These are phyloP conservation scores for Distichodus sexfasciatus DNA, from an alignment of 2,797 vertebrate genomes.

Conservation along the genomic window DNA sequence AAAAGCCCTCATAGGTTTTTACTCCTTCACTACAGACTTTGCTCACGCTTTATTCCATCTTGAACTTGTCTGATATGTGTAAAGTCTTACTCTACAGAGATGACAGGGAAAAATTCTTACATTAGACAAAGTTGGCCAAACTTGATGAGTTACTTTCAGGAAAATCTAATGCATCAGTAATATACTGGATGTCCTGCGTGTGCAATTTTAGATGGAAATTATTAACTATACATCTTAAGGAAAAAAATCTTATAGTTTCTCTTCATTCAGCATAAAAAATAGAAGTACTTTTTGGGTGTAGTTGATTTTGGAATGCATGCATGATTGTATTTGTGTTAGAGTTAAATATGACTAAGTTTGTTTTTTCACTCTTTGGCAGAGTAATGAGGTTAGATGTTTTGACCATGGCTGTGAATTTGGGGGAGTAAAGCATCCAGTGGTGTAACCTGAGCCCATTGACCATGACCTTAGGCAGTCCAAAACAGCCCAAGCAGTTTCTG, in stretches of 20 bases:
- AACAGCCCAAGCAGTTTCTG: slow-evolving; percentile 52
- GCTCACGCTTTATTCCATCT: too few species aligned
- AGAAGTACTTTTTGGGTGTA: background rate
- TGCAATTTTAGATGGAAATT: too few species aligned
- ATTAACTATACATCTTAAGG: background rate
- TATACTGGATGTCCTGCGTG: too few species aligned
- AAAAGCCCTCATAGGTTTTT: too few species aligned
- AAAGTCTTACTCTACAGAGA: background rate
- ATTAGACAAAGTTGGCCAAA: background rate
- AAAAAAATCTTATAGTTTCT: too few species aligned
- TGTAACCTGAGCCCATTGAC: slow-evolving; percentile 55
- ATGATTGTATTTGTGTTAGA: slow-evolving; percentile 36
- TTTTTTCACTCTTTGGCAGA: slow-evolving; percentile 66
- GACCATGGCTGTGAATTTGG: slow-evolving; percentile 69
- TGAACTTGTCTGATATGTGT: too few species aligned
- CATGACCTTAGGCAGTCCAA: slow-evolving; percentile 63
- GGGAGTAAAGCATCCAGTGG: slow-evolving; percentile 60
- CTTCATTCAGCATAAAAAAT: too few species aligned
- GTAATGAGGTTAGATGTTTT: slow-evolving; percentile 71
- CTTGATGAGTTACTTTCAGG: background rate
- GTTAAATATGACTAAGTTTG: slow-evolving; percentile 55
- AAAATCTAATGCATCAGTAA: background rate
- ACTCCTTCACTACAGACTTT: too few species aligned
- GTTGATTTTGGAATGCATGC: background rate
- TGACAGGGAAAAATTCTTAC: background rate